Evolutionary conservation across 2,113 vertebrate genomes (phyloP).

Genomic region (Mesembrinibis cayennensis): DNA sequence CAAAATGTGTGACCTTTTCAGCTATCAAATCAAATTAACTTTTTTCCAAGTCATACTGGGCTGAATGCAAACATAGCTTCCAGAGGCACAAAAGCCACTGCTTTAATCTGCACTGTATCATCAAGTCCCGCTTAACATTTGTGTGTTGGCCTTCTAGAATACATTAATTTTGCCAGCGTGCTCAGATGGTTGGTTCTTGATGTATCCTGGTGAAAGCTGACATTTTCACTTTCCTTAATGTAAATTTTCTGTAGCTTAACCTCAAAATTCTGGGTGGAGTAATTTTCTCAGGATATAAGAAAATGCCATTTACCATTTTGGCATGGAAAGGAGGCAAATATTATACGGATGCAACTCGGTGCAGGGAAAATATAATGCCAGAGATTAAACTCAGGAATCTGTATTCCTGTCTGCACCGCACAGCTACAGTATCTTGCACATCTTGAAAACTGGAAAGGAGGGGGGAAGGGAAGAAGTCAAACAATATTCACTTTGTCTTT

Average conservation of each 20-base stretch:
- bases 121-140: conserved; percentile 21
- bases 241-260: conserved; percentile 1
- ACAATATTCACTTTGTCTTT: conserved; percentile 40
- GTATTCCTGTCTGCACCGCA: background rate
- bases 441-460: background rate
- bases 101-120: conserved; percentile 28
- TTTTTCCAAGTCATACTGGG: conserved; percentile 34
- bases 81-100: conserved; percentile 39
- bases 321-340: background rate
- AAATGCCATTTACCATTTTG: background rate
- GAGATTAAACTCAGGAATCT: background rate
- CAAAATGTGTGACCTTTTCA: conserved; percentile 54
- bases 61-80: conserved; percentile 44
- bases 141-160: conserved; percentile 18
- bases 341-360: fast-evolving
- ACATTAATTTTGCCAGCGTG: background rate
- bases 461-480: background rate
- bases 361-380: background rate
- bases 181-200: background rate
- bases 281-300: background rate
- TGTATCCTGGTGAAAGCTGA: background rate
- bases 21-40: conserved; percentile 64
- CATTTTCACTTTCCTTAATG: conserved; percentile 2
- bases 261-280: background rate
- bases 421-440: conserved; percentile 5